Base-by-base conservation (phyloP, 2,888 invertebrate species). In the Pammene fasciana region DNA sequence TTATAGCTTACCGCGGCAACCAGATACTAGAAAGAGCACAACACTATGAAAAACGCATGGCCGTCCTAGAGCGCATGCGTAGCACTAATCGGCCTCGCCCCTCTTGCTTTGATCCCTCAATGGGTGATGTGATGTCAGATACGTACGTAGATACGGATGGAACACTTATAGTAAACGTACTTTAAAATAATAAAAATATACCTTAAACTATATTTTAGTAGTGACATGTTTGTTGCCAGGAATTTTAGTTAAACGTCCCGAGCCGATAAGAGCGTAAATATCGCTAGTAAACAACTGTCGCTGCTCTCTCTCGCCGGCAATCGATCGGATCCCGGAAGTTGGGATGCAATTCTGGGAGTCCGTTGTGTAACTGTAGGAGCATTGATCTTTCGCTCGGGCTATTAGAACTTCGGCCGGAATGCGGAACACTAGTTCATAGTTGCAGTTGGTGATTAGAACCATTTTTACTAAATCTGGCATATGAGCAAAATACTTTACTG, bases 41-140 rank as follows among this genome's bases (percentile, higher is more conserved):
- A 54, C 55, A 26, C 70, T 65, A 70, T 11, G 41, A 45, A 34
- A 68, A 70, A 45, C 54, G 59, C 62, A 64, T 38, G 71, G 56
- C 10, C 50, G 18, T 46, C 68, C 72, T 72, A 77, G 72, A 72
- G 77, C 80, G 79, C 78, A 74, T 68, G 76, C 78, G 72, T 64
- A 34, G 52, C 48, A 14, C 56, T 68, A 65, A 72, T 73, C 78
- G 73, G 74, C 84, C 82, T 82, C 84, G 76, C 84, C 83, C 82
- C 79, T 76, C 72, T 72, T 72, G 65, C 71, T 64, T 72, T 71
- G 68, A 75, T 76, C 71, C 74, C 74, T 82, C 79, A 83, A 87
- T 86, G 84, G 70, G 72, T 85, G 84, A 83, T 85, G 84, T 85
- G 84, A 84, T 84, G 84, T 85, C 83, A 85, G 66, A 66, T 57